A percentile compares a stretch with the other conserved stretches of the same genome.
Conservation (phyloP, 2,113 vertebrate species). For the Hemiprocne comata region DNA sequence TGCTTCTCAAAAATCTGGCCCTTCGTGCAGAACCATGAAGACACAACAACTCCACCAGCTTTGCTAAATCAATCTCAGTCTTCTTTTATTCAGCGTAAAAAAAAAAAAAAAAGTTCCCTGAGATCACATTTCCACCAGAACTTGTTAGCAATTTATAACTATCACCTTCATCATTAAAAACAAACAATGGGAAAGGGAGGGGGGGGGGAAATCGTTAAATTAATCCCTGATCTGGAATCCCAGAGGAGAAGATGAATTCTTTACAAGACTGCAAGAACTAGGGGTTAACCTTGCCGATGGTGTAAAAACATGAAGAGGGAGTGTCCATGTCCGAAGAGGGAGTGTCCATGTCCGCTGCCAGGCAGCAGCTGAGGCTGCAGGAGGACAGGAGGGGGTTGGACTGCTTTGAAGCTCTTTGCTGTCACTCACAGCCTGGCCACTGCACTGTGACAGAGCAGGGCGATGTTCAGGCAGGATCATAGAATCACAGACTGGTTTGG, state of each 20-base stretch:
- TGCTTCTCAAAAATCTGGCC: neutral
- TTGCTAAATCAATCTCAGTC: neutral
- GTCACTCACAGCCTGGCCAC: neutral
- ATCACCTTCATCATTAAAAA: conserved; percentile 52
- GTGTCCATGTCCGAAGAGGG: rapidly evolving
- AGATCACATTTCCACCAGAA: conserved; percentile 34
- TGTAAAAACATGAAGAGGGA: neutral
- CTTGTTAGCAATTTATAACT: conserved; percentile 66
- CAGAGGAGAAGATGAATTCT: neutral
- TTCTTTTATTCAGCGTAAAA: neutral
- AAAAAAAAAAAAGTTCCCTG: neutral
- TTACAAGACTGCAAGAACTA: conserved; percentile 13
- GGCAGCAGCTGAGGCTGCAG: neutral
- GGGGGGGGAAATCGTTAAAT: conserved; percentile 49
- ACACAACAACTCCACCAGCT: neutral
- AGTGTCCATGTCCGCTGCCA: neutral
- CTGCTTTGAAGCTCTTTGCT: neutral
- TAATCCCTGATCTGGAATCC: conserved; percentile 23
- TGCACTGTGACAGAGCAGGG: neutral
- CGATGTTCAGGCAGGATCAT: neutral
- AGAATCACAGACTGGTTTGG: too few relatives aligned
- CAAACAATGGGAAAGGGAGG: conserved; percentile 12
- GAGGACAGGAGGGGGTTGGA: neutral
- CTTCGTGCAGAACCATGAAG: conserved; percentile 39
- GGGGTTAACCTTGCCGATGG: neutral